Conservation (phyloP, 2,888 invertebrate genomes). For the Drosophila picticornis region DNA sequence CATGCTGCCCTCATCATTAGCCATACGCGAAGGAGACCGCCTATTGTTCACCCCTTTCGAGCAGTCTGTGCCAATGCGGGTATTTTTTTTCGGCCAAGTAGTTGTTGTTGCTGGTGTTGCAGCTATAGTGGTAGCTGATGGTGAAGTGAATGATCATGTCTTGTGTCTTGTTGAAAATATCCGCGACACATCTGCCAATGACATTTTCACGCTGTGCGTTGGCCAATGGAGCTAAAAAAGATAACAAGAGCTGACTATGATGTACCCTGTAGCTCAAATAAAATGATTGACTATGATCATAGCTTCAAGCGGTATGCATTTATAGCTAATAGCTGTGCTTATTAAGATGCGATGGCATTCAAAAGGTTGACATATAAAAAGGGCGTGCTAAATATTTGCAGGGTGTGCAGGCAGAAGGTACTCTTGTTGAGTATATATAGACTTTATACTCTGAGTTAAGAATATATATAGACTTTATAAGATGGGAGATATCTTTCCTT, state of each 20-base stretch:
- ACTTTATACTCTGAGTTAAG: background rate
- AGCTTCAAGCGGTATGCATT: background rate
- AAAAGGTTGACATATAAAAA: background rate
- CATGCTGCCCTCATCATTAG: background rate
- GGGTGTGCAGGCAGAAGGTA: background rate
- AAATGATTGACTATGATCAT: background rate
- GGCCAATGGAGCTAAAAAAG: conserved; percentile 36
- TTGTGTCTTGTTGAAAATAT: conserved; percentile 59
- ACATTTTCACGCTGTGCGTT: conserved; percentile 74
- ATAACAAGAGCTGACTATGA: background rate
- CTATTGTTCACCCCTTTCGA: conserved; percentile 36
- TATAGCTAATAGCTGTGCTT: background rate
- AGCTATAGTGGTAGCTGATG: conserved; percentile 16
- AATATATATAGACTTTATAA: background rate
- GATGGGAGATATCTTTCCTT: background rate
- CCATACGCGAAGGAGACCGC: conserved; percentile 10
- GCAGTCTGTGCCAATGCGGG: conserved; percentile 48
- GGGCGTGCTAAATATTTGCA: background rate
- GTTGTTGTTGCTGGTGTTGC: conserved; percentile 9
- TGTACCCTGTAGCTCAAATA: background rate
- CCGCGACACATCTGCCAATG: conserved; percentile 79
- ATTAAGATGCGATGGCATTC: background rate
- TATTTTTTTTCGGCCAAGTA: conserved; percentile 46
- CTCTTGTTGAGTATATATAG: background rate
- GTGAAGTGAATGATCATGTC: conserved; percentile 37